phyloP scores from a whole-genome alignment of 2,797 vertebrate species.

The Macroramphosus scolopax region DNA sequence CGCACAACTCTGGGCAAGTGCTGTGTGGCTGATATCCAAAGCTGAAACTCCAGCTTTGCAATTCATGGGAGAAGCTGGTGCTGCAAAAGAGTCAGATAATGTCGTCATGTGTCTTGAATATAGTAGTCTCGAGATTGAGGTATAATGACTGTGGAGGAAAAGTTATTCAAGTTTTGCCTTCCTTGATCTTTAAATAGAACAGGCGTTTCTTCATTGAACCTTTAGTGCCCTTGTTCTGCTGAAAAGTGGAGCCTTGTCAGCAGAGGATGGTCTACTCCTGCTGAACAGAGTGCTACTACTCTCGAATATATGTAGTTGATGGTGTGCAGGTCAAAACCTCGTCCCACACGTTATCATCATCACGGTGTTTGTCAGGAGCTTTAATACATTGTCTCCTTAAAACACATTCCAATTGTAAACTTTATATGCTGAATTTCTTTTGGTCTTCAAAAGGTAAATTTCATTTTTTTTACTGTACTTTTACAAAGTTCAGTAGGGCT shows the following conservation, averaged over 20 bases:
- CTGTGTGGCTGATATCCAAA: conserved; percentile 28
- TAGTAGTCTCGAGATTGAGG: conserved; percentile 11
- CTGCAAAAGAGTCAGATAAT: conserved; percentile 24
- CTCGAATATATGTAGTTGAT: not conserved
- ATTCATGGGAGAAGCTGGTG: too few relatives aligned
- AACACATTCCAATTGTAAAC: not conserved
- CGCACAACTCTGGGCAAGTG: conserved; percentile 25
- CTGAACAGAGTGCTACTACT: not conserved
- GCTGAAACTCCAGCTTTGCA: conserved; percentile 32
- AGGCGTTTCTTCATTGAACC: not conserved
- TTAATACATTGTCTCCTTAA: not conserved
- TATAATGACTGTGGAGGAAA: not conserved
- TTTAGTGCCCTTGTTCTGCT: not conserved
- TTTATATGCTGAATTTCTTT: not conserved
- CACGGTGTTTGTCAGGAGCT: too few relatives aligned
- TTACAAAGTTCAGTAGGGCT: not conserved
- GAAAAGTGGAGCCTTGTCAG: not conserved
- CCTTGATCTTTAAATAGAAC: conserved; percentile 7
- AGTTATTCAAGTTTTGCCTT: not conserved
- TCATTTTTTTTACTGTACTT: too few relatives aligned
- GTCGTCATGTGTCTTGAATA: conserved; percentile 4
- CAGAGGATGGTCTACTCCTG: not conserved
- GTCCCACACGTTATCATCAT: too few relatives aligned
- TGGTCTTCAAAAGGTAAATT: not conserved
- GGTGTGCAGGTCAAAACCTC: too few relatives aligned